Evolutionary conservation across 2,113 vertebrate species (phyloP).

Genomic region (Talpa occidentalis): DNA sequence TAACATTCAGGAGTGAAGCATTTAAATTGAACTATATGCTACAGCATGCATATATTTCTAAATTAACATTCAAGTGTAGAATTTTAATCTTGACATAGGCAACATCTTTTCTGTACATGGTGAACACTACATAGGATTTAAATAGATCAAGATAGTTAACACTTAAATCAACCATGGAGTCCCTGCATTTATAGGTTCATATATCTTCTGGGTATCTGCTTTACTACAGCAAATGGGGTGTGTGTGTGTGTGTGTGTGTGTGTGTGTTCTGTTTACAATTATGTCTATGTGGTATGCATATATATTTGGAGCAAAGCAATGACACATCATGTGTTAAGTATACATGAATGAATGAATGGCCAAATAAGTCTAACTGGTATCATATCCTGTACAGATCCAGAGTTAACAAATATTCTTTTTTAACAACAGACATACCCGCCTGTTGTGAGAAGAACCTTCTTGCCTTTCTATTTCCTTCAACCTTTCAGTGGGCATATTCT

Average conservation of each 20-base stretch:
- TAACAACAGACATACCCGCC: not conserved
- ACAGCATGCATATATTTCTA: constrained; percentile 1
- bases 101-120: not conserved
- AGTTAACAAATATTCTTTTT: not conserved
- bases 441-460: not conserved
- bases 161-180: not conserved
- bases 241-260: not conserved
- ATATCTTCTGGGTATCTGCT: not conserved
- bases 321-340: not conserved
- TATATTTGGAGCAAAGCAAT: not conserved
- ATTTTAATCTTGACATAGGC: not conserved
- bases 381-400: not conserved
- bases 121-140: not conserved
- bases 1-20: not conserved
- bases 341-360: not conserved
- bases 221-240: not conserved
- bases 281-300: not conserved
- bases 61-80: constrained; percentile 51
- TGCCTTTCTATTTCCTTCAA: not conserved
- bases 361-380: not conserved
- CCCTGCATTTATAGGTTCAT: not conserved
- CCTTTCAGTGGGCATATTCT: not conserved
- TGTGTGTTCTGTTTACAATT: not conserved
- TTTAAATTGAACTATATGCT: constrained; percentile 50
- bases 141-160: not conserved